Percentiles rank a stretch among this genome's conserved stretches.
These are phyloP conservation scores for Xerus rutilus DNA, from an alignment of 2,797 vertebrate species.

Conservation along the genomic window DNA sequence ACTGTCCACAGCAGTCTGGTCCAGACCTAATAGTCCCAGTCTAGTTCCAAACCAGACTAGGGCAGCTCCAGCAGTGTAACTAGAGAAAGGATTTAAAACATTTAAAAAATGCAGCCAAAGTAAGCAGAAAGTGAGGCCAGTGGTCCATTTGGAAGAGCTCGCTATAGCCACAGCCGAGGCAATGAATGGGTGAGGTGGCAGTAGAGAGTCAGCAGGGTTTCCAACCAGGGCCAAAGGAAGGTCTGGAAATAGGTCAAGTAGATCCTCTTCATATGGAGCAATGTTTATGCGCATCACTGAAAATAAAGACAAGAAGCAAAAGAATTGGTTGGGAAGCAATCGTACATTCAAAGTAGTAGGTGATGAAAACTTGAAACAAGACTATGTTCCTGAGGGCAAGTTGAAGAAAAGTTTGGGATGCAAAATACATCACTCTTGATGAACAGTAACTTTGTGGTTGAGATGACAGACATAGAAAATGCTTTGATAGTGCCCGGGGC, in stretches of 20 bases:
- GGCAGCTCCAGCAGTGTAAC: not conserved
- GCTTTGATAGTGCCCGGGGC: not conserved
- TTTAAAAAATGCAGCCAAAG: not conserved
- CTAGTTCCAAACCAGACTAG: not conserved
- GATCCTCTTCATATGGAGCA: not conserved
- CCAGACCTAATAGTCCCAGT: not conserved
- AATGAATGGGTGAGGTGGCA: not conserved
- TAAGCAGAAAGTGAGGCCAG: conserved; percentile 12
- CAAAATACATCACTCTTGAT: not conserved
- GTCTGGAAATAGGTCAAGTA: not conserved
- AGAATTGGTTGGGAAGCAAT: not conserved
- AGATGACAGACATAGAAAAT: not conserved
- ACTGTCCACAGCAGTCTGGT: not conserved
- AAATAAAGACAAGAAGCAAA: not conserved
- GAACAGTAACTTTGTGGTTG: not conserved
- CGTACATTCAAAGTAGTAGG: not conserved
- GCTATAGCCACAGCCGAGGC: not conserved
- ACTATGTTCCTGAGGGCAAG: not conserved
- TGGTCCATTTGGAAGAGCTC: not conserved
- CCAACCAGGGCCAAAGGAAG: not conserved
- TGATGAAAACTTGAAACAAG: not conserved
- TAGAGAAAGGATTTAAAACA: not conserved
- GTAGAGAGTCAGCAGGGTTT: not conserved
- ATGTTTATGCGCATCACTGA: not conserved
- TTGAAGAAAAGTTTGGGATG: not conserved